These are phyloP conservation scores for Mesorhabditis spiculigera DNA, from an alignment of 2,888 invertebrate species.

Conservation along the genomic window DNA sequence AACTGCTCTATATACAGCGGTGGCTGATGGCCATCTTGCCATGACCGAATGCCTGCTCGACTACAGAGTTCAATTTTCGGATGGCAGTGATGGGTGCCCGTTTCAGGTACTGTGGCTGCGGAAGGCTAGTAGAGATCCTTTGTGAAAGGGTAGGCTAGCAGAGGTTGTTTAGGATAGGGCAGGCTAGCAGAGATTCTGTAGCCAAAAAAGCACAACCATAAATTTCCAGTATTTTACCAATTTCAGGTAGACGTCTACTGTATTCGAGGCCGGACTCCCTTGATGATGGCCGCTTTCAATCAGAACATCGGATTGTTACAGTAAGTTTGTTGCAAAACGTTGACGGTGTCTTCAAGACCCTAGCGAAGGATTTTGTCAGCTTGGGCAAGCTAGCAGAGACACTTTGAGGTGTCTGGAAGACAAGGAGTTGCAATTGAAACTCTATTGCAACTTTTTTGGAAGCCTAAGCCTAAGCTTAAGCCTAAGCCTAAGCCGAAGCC, in stretches of 20 bases:
- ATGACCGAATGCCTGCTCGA: slow-evolving; percentile 38
- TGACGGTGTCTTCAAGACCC: too few species aligned
- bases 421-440: too few species aligned
- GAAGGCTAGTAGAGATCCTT: background rate
- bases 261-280: slow-evolving; percentile 49
- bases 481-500: too few species aligned
- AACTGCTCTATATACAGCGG: slow-evolving; percentile 83
- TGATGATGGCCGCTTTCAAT: slow-evolving; percentile 50
- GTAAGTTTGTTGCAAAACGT: slow-evolving; percentile 12
- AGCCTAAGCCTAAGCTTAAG: too few species aligned
- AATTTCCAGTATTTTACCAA: slow-evolving; percentile 16
- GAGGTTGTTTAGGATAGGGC: too few species aligned
- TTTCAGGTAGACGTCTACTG: slow-evolving; percentile 54
- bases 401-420: too few species aligned
- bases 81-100: background rate
- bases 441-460: too few species aligned
- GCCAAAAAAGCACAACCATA: too few species aligned
- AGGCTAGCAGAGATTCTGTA: too few species aligned
- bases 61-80: background rate
- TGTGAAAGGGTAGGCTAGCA: background rate
- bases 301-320: slow-evolving; percentile 29
- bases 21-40: slow-evolving; percentile 60
- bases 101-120: background rate
- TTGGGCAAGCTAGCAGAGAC: too few species aligned
- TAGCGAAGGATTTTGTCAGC: too few species aligned